A percentile compares a stretch with the other conserved stretches of the same genome.
phyloP scores from a whole-genome alignment of 2,113 vertebrate species.

The Atlantisia rogersi region DNA sequence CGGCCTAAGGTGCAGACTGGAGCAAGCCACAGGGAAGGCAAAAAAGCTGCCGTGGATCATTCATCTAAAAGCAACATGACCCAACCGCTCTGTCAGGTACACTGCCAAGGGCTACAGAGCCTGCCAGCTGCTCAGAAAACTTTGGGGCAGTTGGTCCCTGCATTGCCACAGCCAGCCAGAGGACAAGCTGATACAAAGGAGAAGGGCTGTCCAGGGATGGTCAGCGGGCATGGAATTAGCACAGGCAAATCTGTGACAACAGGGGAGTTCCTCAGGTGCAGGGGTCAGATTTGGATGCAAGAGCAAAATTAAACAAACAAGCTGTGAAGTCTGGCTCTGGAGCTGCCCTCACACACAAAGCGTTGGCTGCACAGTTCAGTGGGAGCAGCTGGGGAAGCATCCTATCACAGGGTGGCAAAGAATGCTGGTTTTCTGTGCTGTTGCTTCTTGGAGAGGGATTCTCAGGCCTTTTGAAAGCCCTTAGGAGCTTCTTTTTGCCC shows the following conservation, averaged over 20 bases:
- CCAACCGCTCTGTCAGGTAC: neutral
- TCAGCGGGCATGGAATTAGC: neutral
- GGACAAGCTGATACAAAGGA: neutral
- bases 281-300: neutral
- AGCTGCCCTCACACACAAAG: neutral
- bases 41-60: neutral
- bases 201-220: neutral
- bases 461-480: neutral
- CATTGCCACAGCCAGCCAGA: slow-evolving; percentile 18
- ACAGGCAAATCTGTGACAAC: neutral
- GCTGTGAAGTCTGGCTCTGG: neutral
- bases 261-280: neutral
- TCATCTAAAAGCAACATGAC: neutral
- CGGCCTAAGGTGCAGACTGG: neutral
- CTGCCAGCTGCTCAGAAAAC: neutral
- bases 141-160: slow-evolving; percentile 25
- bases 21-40: neutral
- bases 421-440: neutral
- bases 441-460: neutral
- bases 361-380: accelerated
- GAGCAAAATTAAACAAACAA: neutral
- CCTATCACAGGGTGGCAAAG: neutral
- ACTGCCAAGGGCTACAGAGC: neutral
- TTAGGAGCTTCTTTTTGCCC: neutral
- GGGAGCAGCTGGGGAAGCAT: neutral